Evolutionary conservation across 2,888 invertebrate genomes (phyloP), one percentile per base, ranked within the genome.

Genomic region (Metellina segmentata): DNA sequence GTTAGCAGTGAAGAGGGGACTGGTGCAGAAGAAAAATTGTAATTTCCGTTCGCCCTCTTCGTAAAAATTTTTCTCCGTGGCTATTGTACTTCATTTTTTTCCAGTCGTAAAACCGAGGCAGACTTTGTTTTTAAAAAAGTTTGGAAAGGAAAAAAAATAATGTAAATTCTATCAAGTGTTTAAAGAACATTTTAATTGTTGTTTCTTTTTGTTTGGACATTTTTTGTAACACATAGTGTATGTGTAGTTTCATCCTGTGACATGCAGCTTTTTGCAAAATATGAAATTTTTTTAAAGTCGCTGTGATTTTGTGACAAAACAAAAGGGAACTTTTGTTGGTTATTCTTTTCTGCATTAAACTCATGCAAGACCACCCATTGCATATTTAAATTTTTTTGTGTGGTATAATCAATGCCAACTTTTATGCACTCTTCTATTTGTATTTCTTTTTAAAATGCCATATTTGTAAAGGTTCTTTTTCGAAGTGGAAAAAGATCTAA

Each of bases 41-140:
- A 61, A 20, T 72, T 83, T 83, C 74, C 74, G 48, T 48, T 75
- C 53, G 7, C 86, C 85, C 78, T 78, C 78, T 86, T 81, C 51
- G 81, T 75, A 16, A 9, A 75, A 34, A 7, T 48, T 77, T 72
- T 77, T 70, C 81, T 90, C 90, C 74, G 70, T 89, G 91, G 91
- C 91, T 89, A 81, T 85, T 81, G 92, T 92, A 92, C 92, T 91
- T 91, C 87, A 83, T 87, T 91, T 87, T n/a, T 72, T 51, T 53
- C 69, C 74, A 5, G 11, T 5, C 11, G 20, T 72, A 83, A 83
- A 74, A 19, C 13, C n/a, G 20, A 81, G 48, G 49, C 34, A 49
- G 34, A 83, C 83, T 83, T 72, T n/a, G 70, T 83, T 79, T 79
- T 85, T 81, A 69, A 75, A 74, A 48, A 79, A 20, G 69, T 53